phyloP scores from a whole-genome alignment of 1,140 invertebrate genomes.

The Ooceraea biroi region DNA sequence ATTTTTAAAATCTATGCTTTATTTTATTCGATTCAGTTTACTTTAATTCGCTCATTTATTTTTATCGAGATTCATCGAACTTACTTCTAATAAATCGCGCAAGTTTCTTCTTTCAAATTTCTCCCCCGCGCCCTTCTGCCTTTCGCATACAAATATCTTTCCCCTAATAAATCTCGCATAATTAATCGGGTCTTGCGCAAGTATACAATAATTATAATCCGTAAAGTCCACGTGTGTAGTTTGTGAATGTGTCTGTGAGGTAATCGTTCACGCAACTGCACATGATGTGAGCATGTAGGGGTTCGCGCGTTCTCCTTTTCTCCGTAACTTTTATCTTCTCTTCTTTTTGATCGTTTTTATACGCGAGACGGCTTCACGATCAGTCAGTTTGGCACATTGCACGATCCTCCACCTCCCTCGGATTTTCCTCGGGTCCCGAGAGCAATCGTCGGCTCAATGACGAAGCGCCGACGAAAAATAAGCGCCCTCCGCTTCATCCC shows the following conservation, averaged over 20 bases:
- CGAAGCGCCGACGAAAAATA: conserved; percentile 40
- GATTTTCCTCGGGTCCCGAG: not conserved
- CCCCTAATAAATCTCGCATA: conserved; percentile 22
- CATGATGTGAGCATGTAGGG: conserved; percentile 41
- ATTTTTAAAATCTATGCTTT: too few relatives aligned
- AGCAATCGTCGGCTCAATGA: conserved; percentile 3
- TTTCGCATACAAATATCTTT: conserved; percentile 13
- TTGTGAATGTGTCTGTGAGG: conserved; percentile 44
- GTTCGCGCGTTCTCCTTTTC: not conserved
- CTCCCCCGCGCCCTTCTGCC: conserved; percentile 6
- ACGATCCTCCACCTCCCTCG: not conserved
- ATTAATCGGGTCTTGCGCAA: not conserved
- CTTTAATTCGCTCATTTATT: too few relatives aligned
- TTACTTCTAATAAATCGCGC: not conserved
- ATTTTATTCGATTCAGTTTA: too few relatives aligned
- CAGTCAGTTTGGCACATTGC: conserved; percentile 58
- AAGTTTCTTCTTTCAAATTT: not conserved
- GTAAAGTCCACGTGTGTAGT: not conserved
- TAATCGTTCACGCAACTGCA: conserved; percentile 55
- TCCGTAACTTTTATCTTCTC: not conserved
- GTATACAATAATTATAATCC: too few relatives aligned
- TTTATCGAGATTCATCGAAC: not conserved
- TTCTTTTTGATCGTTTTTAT: not conserved
- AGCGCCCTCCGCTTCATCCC: not conserved
- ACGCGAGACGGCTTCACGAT: conserved; percentile 22